phyloP scores from a whole-genome alignment of 2,797 vertebrate species.

The Propithecus perrieri region DNA sequence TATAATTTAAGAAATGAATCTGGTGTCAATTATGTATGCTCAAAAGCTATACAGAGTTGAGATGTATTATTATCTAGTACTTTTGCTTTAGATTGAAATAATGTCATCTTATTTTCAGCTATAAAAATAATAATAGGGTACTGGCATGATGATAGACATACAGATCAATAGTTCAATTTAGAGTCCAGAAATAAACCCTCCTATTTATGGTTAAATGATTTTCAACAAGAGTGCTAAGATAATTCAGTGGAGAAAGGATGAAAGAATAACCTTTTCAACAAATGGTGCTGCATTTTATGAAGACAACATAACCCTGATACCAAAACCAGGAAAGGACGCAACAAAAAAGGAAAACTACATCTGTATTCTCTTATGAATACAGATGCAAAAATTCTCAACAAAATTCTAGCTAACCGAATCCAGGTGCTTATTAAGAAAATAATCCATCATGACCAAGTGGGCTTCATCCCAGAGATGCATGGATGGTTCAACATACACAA shows the following conservation, averaged over 20 bases:
- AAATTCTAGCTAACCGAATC: no score
- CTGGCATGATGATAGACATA: neutral
- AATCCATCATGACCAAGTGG: no score
- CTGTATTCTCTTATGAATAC: no score
- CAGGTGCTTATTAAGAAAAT: no score
- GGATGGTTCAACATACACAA: no score
- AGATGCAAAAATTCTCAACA: no score
- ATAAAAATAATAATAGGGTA: neutral
- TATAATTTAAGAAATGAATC: neutral
- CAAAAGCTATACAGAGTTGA: neutral
- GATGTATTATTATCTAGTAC: neutral
- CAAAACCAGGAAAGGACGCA: no score
- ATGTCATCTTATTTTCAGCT: neutral
- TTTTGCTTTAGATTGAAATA: neutral
- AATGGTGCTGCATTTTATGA: no score
- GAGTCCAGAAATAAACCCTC: neutral
- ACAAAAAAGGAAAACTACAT: no score
- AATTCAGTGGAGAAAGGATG: neutral
- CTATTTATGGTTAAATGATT: neutral
- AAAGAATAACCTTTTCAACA: neutral
- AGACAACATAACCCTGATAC: no score
- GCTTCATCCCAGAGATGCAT: no score
- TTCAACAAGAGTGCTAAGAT: neutral
- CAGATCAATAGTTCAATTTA: neutral
- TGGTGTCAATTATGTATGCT: neutral